Base-by-base conservation (phyloP, 2,888 invertebrate species). In the Metacarcinus magister region DNA sequence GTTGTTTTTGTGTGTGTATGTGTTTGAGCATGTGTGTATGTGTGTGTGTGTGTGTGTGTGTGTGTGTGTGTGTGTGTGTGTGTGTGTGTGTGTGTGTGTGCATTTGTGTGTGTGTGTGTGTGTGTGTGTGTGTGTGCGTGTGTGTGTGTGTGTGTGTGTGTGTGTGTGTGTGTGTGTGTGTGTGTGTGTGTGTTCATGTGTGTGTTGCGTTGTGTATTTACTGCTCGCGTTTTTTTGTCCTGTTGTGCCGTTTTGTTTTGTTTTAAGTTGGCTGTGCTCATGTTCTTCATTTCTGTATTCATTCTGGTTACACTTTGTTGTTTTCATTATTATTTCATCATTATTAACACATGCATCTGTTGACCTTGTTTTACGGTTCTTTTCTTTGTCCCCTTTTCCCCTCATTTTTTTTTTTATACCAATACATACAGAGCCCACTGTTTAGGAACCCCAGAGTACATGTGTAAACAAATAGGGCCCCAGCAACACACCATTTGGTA, bases 311-410 rank as follows among this genome's bases (percentile, higher is more conserved):
- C 19, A n/a, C 82, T 43, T 3, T 39, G 0, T 46, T 67, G 8
- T 75, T 94, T 23, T 60, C 32, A 67, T 67, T 60, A 93, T 93
- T 1, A 48, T 28, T 46, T 23, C 75, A 93, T 93, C 28, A 93
- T 93, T 67, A 54, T 39, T 93, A 93, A 60, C 48, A 48, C 67
- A 28, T 43, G 28, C 48, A 54, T 46, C 43, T 43, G 60, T 93
- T 93, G 10, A 19, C 16, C 46, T 91, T n/a, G 46, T 93, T 39
- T 93, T 32, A 28, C 32, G 10, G 60, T 32, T 60, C 7, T 93
- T 54, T 32, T 32, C 7, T 46, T 91, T n/a, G 28, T n/a, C 93
- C 54, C 28, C 39, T 10, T 67, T 67, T 60, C 54, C 39, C 67
- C 23, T 67, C 10, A 32, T 93, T 43, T 60, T 32, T 32, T 46